These are phyloP conservation scores for Taeniopygia guttata DNA, from an alignment of 2,797 vertebrate genomes.

Conservation along the genomic window DNA sequence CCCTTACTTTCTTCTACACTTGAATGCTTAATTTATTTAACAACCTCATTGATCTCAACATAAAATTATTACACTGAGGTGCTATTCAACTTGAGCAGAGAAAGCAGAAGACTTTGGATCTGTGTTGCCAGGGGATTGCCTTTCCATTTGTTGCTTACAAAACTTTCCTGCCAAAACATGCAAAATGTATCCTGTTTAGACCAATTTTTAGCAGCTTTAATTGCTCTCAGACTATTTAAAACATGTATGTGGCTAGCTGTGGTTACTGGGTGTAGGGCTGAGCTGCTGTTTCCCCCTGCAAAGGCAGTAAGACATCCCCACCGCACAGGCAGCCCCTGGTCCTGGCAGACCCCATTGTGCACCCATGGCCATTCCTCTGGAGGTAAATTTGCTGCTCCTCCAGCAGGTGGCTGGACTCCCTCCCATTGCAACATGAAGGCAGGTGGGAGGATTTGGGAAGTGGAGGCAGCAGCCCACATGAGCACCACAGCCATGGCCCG, in stretches of 20 bases:
- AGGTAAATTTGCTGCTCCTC: neutral
- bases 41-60: neutral
- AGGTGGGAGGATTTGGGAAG: neutral
- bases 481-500: fast-evolving
- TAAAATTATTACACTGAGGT: neutral
- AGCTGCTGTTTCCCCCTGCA: neutral
- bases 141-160: neutral
- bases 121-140: neutral
- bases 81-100: neutral
- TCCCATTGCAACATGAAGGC: neutral
- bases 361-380: neutral
- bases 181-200: neutral
- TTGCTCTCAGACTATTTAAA: neutral
- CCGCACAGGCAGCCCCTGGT: neutral
- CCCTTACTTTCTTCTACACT: neutral
- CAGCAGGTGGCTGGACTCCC: fast-evolving
- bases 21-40: neutral
- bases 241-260: neutral
- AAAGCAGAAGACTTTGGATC: neutral
- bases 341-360: neutral
- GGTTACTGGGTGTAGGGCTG: too few relatives aligned
- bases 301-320: neutral
- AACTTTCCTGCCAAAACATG: neutral
- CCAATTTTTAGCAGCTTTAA: neutral
- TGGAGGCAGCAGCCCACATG: neutral